Evolutionary conservation across 2,113 vertebrate genomes (phyloP).

Genomic region (Syngnathus scovelli): DNA sequence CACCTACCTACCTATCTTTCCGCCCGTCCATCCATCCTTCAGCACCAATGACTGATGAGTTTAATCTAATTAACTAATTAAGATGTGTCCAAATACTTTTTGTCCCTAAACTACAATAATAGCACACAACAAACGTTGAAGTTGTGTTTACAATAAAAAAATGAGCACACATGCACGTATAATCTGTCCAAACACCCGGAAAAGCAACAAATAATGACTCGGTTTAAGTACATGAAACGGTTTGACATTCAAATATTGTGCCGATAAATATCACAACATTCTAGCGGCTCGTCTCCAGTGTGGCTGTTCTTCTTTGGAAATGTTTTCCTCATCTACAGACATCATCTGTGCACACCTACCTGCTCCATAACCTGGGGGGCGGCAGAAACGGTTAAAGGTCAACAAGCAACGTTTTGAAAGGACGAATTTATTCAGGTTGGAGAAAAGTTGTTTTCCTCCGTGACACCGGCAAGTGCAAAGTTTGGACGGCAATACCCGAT

Average conservation of each 20-base stretch:
- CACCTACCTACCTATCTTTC: too few relatives aligned
- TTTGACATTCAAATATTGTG: background rate
- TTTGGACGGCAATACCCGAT: background rate
- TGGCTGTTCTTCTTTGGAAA: background rate
- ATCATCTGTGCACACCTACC: background rate
- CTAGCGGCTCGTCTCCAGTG: background rate
- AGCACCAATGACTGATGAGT: too few relatives aligned
- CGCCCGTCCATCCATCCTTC: too few relatives aligned
- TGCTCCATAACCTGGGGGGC: background rate
- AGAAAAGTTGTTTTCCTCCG: background rate
- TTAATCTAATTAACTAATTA: background rate
- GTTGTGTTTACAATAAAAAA: too few relatives aligned
- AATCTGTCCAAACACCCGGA: background rate
- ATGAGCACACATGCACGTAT: background rate
- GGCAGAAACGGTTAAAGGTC: background rate
- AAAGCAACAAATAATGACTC: background rate
- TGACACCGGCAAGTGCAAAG: background rate
- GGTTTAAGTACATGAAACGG: too few relatives aligned
- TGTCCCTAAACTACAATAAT: background rate
- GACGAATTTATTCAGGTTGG: background rate
- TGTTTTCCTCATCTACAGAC: background rate
- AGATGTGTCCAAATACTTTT: background rate
- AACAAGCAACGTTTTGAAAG: background rate
- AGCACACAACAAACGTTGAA: background rate
- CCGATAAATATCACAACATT: background rate